Base-by-base conservation (phyloP, 2,888 invertebrate species). In the Xiphydria camelus region DNA sequence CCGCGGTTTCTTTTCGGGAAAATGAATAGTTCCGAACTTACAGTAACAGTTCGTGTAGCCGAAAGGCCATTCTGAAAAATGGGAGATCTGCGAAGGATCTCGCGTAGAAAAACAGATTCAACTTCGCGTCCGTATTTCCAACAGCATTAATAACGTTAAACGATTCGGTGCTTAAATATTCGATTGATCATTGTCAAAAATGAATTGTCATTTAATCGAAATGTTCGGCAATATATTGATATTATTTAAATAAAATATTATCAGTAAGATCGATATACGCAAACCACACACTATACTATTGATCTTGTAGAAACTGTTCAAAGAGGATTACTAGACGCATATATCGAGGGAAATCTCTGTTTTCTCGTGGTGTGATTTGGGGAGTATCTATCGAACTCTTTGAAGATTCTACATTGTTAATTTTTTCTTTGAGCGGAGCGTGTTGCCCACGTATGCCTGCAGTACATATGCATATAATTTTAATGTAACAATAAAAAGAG, bases 151-250 rank as follows among this genome's bases (percentile, higher is more conserved):
- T 6, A 26, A 26, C 14, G 26, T 26, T 26, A 26, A 12, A 6
- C 7, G 14, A 26, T 26, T 26, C 10, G 14, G 14, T 26, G 14
- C 12, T 26, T 10, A 26, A 26, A 12, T 26, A 26, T n/a, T n/a
- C n/a, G n/a, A 26, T 26, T 10, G 10, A 12, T 29, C 38, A 57
- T 38, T 41, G 40, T 47, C 34, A 34, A 17, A 9, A n/a, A 12
- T 18, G 36, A 49, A 49, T 51, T 57, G 51, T 60, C 57, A 49
- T 41, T 51, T 53, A 53, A 26, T 14, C 26, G 26, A 26, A 38
- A 51, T 45, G 49, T 52, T 59, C 55, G 62, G 57, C 53, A 57
- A 62, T 58, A 61, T 57, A 51, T 43, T 52, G 51, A 49, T 54
- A 53, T 53, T 52, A 60, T 58, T 58, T 59, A 52, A 53, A 49